Conservation (phyloP, 2,888 invertebrate species). For the Caenorhabditis doughertyi region DNA sequence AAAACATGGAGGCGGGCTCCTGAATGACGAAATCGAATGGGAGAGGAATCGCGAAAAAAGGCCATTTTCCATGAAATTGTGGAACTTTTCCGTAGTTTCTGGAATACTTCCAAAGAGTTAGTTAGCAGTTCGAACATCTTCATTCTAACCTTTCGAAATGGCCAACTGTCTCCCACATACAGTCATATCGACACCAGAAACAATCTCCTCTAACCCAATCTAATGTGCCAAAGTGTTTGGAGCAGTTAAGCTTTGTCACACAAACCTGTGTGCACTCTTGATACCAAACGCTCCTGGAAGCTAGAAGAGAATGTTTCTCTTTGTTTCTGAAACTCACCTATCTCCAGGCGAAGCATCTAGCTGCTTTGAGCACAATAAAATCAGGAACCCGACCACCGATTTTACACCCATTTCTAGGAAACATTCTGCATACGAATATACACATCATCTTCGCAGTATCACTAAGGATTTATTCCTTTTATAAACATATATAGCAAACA, state of each 20-base stretch:
- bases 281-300: slow-evolving; percentile 46
- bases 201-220: slow-evolving; percentile 55
- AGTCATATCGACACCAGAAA: slow-evolving; percentile 76
- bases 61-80: slow-evolving; percentile 81
- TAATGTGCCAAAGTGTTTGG: slow-evolving; percentile 24
- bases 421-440: neutral
- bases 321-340: slow-evolving; percentile 16
- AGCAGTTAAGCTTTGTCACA: slow-evolving; percentile 26
- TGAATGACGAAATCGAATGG: slow-evolving; percentile 64
- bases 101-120: neutral
- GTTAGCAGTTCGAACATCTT: neutral
- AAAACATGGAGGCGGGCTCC: slow-evolving; percentile 78
- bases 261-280: slow-evolving; percentile 32
- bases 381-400: slow-evolving; percentile 17
- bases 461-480: too few species aligned
- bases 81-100: slow-evolving; percentile 64
- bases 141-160: slow-evolving; percentile 55
- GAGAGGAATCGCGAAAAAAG: slow-evolving; percentile 73
- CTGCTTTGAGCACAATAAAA: neutral
- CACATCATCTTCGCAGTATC: too few species aligned
- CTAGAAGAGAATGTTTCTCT: neutral
- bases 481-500: too few species aligned
- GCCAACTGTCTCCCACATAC: slow-evolving; percentile 77
- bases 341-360: slow-evolving; percentile 43
- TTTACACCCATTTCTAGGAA: neutral